Evolutionary conservation across 92 coral and sea anemone genomes (phyloP), one percentile per base, ranked within the genome.

Genomic region (Montipora capitata): DNA sequence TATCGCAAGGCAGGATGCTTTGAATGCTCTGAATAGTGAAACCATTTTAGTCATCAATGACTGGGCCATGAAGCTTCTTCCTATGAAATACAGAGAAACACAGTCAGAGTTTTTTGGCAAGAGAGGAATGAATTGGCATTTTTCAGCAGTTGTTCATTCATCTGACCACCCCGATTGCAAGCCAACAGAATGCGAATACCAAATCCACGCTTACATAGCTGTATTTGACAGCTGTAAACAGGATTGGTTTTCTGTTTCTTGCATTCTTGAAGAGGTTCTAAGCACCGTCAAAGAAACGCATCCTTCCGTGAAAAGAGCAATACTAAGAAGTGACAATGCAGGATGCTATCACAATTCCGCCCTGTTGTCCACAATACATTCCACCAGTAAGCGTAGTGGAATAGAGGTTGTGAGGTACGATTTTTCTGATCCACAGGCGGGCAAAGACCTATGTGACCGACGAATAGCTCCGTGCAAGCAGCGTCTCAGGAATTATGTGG

Each of bases 381-480:
- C 73, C 38, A 64, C 74, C 38, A 87, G 80, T 65, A 71, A 44
- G 56, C 57, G 91, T 11, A 64, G 71, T 20, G 91, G 91, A 35
- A 79, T 87, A 35, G 68, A 86, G 14, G 84, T 67, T 45, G 67
- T 78, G 49, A 49, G 80, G 20, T 86, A 78, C 77, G 70, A 86
- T 68, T 87, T 87, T 74, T 87, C 85, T 14, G 91, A 79, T 64
- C 86, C 92, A 11, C 89, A 90, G 45, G 67, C 93, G 17, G 89
- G 93, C 10, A 84, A 84, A 84, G 27, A 20, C 1, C 27, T 20
- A 20, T 20, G 27, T 20, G 73, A 80, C 72, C 40, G 85, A 7
- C 44, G 67, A 38, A 85, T 75, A 44, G 76, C 89, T 14, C 83
- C 77, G 20, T 85, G 83, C 76, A 85, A 85, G 61, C 88, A 84